Conservation (phyloP, 2,113 vertebrate genomes). For the Anarhynchus alexandrinus region DNA sequence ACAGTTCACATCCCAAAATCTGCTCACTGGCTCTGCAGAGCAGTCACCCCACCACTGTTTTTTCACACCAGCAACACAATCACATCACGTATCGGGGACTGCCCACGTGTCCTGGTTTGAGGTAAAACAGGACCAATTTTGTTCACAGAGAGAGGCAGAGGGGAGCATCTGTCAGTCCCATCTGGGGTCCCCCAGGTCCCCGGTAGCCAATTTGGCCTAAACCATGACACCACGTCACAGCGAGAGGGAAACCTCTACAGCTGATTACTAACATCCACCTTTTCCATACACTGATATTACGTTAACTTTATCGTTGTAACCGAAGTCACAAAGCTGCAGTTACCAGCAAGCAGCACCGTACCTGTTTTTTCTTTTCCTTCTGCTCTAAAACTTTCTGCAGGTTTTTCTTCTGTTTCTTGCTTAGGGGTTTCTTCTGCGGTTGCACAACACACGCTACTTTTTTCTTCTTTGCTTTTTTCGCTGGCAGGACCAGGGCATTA, state of each 20-base stretch:
- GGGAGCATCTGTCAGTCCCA: no score
- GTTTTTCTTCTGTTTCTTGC: conserved; percentile 86
- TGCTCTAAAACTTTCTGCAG: conserved; percentile 89
- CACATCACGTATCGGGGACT: rapidly evolving
- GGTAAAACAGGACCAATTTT: no score
- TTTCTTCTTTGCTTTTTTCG: conserved; percentile 80
- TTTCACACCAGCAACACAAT: no score
- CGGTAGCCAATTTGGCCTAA: no score
- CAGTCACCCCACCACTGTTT: rapidly evolving
- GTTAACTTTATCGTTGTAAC: rapidly evolving
- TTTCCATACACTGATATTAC: rapidly evolving
- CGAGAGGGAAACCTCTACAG: background rate
- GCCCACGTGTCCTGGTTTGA: no score
- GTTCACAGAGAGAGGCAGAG: no score
- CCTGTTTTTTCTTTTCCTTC: conserved; percentile 91
- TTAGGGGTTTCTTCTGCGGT: conserved; percentile 81
- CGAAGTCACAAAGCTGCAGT: rapidly evolving
- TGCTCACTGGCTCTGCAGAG: no score
- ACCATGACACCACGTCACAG: no score
- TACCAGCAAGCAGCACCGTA: background rate
- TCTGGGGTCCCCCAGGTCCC: no score
- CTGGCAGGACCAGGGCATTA: conserved; percentile 86
- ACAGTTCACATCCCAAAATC: background rate
- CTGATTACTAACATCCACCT: rapidly evolving
- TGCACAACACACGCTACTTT: background rate